Percentiles rank a stretch among this genome's conserved stretches.
These are phyloP conservation scores for Australoheros facetus DNA, from an alignment of 2,797 vertebrate species.

Conservation along the genomic window DNA sequence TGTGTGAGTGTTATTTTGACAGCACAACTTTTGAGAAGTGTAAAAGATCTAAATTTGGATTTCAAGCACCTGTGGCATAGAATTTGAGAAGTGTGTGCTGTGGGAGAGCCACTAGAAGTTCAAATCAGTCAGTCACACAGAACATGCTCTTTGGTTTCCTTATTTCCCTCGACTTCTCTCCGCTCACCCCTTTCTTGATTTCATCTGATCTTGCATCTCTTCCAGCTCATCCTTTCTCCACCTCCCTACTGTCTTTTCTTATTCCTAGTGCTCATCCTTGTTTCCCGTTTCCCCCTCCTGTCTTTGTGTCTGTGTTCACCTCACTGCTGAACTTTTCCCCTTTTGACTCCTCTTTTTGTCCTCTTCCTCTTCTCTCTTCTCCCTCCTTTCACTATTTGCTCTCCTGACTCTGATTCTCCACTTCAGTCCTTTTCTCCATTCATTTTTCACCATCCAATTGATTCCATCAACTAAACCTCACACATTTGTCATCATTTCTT, in stretches of 20 bases:
- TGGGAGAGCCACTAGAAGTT: neutral
- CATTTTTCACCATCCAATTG: slow-evolving; percentile 9
- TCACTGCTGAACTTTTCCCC: slow-evolving; percentile 14
- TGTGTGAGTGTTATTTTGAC: neutral
- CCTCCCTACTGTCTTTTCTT: slow-evolving; percentile 8
- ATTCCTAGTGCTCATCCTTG: neutral
- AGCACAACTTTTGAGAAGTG: neutral
- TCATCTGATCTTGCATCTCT: slow-evolving; percentile 4
- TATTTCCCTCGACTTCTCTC: slow-evolving; percentile 5
- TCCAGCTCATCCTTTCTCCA: neutral
- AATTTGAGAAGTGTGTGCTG: neutral
- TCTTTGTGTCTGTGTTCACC: slow-evolving; percentile 22
- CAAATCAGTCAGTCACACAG: neutral
- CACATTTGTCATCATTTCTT: neutral
- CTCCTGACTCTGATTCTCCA: slow-evolving; percentile 24
- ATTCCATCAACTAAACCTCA: slow-evolving; percentile 14
- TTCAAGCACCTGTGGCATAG: neutral
- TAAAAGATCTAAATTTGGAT: neutral
- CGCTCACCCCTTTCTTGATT: neutral
- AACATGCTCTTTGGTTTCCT: slow-evolving; percentile 10
- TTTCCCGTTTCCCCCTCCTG: neutral
- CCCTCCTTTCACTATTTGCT: slow-evolving; percentile 27
- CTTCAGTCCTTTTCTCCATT: slow-evolving; percentile 7
- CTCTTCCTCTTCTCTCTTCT: slow-evolving; percentile 21
- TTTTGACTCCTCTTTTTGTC: slow-evolving; percentile 14